Evolutionary conservation across 1,140 invertebrate species (phyloP).

Genomic region (Nilaparvata lugens): DNA sequence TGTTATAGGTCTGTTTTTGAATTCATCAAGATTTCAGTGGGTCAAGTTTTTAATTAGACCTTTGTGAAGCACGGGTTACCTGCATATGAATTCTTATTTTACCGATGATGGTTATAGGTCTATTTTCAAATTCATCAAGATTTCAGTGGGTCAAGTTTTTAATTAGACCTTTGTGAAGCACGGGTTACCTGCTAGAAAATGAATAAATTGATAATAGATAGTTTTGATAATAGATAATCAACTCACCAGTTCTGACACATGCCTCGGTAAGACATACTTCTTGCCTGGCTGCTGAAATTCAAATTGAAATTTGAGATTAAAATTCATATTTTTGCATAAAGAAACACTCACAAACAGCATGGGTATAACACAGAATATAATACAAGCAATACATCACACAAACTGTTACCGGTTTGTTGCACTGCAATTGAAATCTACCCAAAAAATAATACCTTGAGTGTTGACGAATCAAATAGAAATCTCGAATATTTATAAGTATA

Average conservation of each 20-base stretch:
- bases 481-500: no score
- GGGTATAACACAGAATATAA: background rate
- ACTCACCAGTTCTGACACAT: constrained; percentile 28
- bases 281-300: constrained; percentile 5
- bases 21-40: no score
- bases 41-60: no score
- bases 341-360: background rate
- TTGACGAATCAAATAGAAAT: no score
- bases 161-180: background rate
- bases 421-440: background rate
- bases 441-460: background rate
- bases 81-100: background rate
- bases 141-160: no score
- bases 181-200: background rate
- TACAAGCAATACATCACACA: background rate
- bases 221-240: background rate
- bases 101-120: background rate
- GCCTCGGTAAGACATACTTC: constrained; percentile 26
- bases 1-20: no score
- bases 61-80: no score
- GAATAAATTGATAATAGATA: background rate
- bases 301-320: background rate
- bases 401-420: background rate
- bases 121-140: background rate
- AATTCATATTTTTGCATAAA: background rate